phyloP scores from a whole-genome alignment of 2,113 vertebrate species.

The Amblyornis subalaris region DNA sequence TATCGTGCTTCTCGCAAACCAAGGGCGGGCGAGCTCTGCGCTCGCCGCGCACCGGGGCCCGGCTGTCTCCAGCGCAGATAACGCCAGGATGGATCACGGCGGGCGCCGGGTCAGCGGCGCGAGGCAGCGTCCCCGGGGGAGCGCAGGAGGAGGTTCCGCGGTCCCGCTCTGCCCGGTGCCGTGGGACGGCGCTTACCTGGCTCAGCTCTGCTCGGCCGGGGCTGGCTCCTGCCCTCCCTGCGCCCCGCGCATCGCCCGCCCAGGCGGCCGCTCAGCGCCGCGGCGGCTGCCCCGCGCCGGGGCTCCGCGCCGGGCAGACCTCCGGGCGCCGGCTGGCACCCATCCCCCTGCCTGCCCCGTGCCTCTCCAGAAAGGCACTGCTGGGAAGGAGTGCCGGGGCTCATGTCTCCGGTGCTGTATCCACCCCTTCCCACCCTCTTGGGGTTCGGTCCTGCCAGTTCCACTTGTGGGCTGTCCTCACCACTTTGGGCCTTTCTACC shows the following conservation, averaged over 20 bases:
- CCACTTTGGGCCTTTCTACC: slow-evolving; percentile 61
- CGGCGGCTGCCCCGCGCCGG: not conserved
- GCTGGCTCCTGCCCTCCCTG: slow-evolving; percentile 29
- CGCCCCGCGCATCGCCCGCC: not conserved
- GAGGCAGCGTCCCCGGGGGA: not conserved
- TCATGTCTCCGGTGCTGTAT: slow-evolving; percentile 54
- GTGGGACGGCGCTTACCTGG: slow-evolving; percentile 37
- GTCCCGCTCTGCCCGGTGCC: not conserved
- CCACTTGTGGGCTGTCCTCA: slow-evolving; percentile 63
- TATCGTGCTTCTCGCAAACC: not conserved
- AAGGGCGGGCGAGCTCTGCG: not conserved
- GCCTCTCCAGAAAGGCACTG: slow-evolving; percentile 54
- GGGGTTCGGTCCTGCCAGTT: slow-evolving; percentile 63
- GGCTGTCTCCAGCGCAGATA: not conserved
- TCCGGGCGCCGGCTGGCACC: slow-evolving; percentile 30
- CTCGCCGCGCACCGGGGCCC: not conserved
- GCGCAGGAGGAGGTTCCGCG: not conserved
- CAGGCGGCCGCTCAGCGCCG: not conserved
- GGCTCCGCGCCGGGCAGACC: not conserved
- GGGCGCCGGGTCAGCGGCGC: not conserved
- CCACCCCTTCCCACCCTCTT: slow-evolving; percentile 63
- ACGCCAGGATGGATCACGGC: not conserved
- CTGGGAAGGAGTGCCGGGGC: slow-evolving; percentile 42
- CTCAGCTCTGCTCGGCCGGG: not conserved
- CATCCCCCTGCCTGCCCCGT: slow-evolving; percentile 50